These are phyloP conservation scores for Euproctis similis DNA, from an alignment of 2,888 invertebrate species.

Conservation along the genomic window DNA sequence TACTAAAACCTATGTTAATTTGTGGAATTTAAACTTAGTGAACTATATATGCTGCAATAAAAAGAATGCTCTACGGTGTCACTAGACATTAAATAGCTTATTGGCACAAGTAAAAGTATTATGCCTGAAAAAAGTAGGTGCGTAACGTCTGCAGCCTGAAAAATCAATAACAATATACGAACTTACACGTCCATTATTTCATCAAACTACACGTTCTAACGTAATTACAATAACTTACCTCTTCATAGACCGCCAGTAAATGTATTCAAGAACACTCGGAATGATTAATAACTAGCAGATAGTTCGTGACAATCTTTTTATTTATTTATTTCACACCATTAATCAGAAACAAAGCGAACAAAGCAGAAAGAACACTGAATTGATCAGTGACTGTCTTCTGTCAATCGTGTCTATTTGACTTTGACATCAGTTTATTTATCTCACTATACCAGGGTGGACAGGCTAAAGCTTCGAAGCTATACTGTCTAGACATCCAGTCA, in stretches of 20 bases:
- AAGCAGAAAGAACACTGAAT: too few relatives aligned
- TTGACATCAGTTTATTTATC: too few relatives aligned
- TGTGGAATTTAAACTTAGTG: too few relatives aligned
- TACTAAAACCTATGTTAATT: neutral
- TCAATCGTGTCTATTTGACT: too few relatives aligned
- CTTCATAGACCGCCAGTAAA: slow-evolving; percentile 21
- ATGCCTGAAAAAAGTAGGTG: slow-evolving; percentile 9
- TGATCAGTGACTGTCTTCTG: too few relatives aligned
- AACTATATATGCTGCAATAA: too few relatives aligned
- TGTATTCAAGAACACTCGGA: slow-evolving; percentile 18
- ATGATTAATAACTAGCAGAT: slow-evolving; percentile 16
- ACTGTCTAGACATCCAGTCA: too few relatives aligned
- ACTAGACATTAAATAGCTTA: too few relatives aligned
- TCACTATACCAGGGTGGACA: too few relatives aligned
- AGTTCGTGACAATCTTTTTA: slow-evolving; percentile 30
- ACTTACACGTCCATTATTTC: slow-evolving; percentile 20
- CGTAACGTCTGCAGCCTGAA: slow-evolving; percentile 27
- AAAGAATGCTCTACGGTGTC: too few relatives aligned
- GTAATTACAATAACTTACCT: slow-evolving; percentile 33
- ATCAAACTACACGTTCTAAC: slow-evolving; percentile 14
- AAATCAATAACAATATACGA: slow-evolving; percentile 39
- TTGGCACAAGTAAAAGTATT: neutral
- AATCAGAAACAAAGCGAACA: too few relatives aligned
- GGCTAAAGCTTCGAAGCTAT: too few relatives aligned
- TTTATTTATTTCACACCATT: slow-evolving; percentile 43